Percentiles rank a stretch among this genome's conserved stretches.
phyloP scores from a whole-genome alignment of 2,113 vertebrate genomes.

The Zosterops borbonicus region DNA sequence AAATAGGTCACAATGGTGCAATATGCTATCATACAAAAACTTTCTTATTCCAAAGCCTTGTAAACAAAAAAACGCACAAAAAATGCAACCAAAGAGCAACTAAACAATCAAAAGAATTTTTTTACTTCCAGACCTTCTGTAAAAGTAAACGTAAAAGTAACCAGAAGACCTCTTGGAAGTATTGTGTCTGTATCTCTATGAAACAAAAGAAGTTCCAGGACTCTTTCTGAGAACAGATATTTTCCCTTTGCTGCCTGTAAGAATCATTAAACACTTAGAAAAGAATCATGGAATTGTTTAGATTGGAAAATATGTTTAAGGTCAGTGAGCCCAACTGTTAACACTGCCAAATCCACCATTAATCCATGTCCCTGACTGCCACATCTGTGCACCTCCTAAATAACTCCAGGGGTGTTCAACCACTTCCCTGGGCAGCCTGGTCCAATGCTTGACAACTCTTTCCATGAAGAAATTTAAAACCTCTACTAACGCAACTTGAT shows the following conservation, averaged over 20 bases:
- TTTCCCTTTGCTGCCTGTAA: background rate
- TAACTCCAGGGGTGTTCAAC: background rate
- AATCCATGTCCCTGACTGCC: background rate
- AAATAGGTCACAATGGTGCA: background rate
- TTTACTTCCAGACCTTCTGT: background rate
- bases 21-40: background rate
- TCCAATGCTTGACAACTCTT: background rate
- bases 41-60: background rate
- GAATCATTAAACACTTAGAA: background rate
- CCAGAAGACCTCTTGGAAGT: background rate
- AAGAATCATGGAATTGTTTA: background rate
- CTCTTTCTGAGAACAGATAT: background rate
- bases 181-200: background rate
- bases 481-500: fast-evolving
- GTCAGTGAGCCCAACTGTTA: background rate
- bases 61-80: background rate
- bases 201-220: background rate
- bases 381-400: background rate
- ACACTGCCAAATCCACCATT: background rate
- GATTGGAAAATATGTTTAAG: background rate
- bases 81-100: background rate
- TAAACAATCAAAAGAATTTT: background rate
- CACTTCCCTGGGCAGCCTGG: background rate
- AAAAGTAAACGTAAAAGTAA: background rate
- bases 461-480: background rate